A percentile compares a stretch with the other conserved stretches of the same genome.
These are phyloP conservation scores for Tretioscincus oriximinensis DNA, from an alignment of 2,113 vertebrate genomes.

Conservation along the genomic window DNA sequence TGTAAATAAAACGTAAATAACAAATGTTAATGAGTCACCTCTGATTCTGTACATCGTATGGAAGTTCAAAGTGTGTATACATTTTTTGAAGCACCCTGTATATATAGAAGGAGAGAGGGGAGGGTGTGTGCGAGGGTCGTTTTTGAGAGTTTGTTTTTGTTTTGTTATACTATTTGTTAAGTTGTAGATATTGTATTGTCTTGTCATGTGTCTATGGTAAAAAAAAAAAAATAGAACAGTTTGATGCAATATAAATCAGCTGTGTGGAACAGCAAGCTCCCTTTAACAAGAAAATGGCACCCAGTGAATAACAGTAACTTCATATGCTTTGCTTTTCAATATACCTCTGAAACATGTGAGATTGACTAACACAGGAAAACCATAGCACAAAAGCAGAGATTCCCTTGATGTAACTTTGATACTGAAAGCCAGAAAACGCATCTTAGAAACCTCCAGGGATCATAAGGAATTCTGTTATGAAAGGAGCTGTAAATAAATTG, in stretches of 20 bases:
- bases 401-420: neutral
- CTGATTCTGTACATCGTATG: too few species aligned
- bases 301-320: neutral
- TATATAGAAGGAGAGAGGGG: too few species aligned
- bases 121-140: too few species aligned
- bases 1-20: too few species aligned
- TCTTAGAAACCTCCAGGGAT: neutral
- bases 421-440: neutral
- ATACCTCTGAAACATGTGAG: neutral
- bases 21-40: too few species aligned
- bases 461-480: neutral
- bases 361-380: neutral
- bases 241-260: conserved; percentile 21
- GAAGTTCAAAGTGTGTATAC: too few species aligned
- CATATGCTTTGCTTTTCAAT: neutral
- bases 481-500: conserved; percentile 28
- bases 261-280: neutral
- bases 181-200: too few species aligned
- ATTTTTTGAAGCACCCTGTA: too few species aligned
- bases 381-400: neutral
- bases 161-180: too few species aligned
- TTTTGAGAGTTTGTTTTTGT: too few species aligned
- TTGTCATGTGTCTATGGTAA: too few species aligned
- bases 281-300: neutral
- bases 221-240: neutral